Conservation (phyloP, 2,113 vertebrate genomes). For the Clarias macrocephalus region DNA sequence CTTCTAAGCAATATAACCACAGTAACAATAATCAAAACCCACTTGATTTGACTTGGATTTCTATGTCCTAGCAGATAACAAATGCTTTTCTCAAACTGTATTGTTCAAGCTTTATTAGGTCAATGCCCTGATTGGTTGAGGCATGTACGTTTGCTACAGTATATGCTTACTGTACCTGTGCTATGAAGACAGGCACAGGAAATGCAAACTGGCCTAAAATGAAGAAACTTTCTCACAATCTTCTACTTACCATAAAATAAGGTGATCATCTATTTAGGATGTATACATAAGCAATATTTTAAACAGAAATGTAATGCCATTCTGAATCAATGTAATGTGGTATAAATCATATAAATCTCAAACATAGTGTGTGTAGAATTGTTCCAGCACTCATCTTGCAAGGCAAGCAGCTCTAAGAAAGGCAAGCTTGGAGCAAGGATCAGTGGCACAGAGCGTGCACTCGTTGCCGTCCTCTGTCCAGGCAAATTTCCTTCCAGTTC, state of each 20-base stretch:
- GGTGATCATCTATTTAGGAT: background rate
- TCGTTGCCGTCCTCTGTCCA: slow-evolving; percentile 41
- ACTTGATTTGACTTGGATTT: background rate
- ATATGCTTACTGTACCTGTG: slow-evolving; percentile 37
- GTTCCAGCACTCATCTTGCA: background rate
- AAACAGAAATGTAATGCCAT: background rate
- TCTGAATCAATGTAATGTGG: background rate
- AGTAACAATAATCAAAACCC: background rate
- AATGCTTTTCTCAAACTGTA: background rate
- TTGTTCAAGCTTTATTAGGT: background rate
- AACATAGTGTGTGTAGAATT: background rate
- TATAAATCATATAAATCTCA: background rate
- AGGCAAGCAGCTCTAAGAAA: background rate
- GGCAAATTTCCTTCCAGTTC: slow-evolving; percentile 57
- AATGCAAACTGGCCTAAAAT: background rate
- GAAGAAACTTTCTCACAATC: background rate
- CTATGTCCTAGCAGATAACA: background rate
- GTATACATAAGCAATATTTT: background rate
- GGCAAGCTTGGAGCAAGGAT: background rate
- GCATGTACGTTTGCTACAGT: background rate
- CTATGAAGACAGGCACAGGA: background rate
- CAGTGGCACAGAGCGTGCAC: background rate
- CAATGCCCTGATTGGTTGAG: background rate
- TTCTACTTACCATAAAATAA: background rate
- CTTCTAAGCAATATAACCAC: too few species aligned